Evolutionary conservation across 2,888 invertebrate species (phyloP), one percentile per base, ranked within the genome.

Genomic region (Pseudolycoriella hygida): DNA sequence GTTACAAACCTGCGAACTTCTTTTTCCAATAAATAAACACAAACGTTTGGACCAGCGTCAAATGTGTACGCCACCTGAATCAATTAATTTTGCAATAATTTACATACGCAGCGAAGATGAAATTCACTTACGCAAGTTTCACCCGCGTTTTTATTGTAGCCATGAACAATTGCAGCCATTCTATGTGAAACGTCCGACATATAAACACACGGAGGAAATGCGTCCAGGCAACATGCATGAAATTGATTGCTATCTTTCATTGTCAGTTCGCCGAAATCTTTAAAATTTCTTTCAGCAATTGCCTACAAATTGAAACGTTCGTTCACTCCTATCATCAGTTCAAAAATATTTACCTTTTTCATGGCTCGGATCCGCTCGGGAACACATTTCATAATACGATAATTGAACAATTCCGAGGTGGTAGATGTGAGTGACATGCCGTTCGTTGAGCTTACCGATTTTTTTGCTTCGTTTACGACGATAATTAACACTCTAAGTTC

Each of bases 171-270:
- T 48, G 80, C 70, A 3, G 83, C 73, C 45, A 98, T 80, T 18
- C 73, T 68, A 60, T 82, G 79, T 1, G 97, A 96, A 1, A 76
- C 71, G 57, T 90, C 85, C 57, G 84, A 94, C 80, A 97, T 77
- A 60, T 99, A 99, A 12, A 79, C 70, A 60, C 85, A 83, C 1
- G 98, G 96, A 17, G 98, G 97, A 67, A 76, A 90, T 0, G 96
- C 86, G 60, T 97, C 97, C 49, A 90, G 66, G 56, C 89, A 89
- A 19, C 89, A 71, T 0, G 94, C 92, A 70, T 98, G 98, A 57
- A 98, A 81, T 60, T 94, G 89, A 70, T 98, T 97, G 49, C 94
- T 94, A 57, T 98, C 98, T 63, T 79, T 80, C 87, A 99, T 99
- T 0, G 93, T 92, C 17, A 96, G 70, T 58, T 85, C 78, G n/a